Base-by-base conservation (phyloP, 23 tunicate genomes). In the Trididemnum nubilum region DNA sequence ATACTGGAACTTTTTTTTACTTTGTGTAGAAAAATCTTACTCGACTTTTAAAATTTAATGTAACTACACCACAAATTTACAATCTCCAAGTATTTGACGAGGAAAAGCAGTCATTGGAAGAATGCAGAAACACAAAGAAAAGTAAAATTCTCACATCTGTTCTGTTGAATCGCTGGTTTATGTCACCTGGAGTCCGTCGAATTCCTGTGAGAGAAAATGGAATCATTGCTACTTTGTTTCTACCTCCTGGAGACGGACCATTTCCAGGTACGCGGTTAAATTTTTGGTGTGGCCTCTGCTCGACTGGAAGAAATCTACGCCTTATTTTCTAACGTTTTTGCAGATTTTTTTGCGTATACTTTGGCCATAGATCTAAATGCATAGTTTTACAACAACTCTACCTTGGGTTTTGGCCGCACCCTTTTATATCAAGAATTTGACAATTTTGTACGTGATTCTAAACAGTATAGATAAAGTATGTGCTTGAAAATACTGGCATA, bases 201-300 rank as follows among this genome's bases (percentile, higher is more conserved):
- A 51, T 71, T 51, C 76, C 34, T 0, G 52, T 82, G 24, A 50
- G 70, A 22, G 79, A 82, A 70, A 52, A 82, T 71, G 86, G 86
- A 4, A 22, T 82, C 25, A 34, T 71, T 44, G 86, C 69, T 21
- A 82, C 86, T 19, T 44, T 82, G 79, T 82, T 82, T 71, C 1
- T 82, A 32, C 86, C 86, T 1, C 59, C 57, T 18, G 86, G 79
- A 71, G 35, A 82, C 12, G 86, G 86, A 12, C 86, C 86, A 1
- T 82, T 82, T 82, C 86, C 86, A 82, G 86, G 86, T 82, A 71
- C 19, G 29, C 18, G 12, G 12, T 49, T 18, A 49, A n/a, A 49
- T 49, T 49, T 49, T 49, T 49, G 57, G 15, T 49, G 12, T 49
- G 57, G 57, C 57, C 12, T 9, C 15, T 49, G n/a, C n/a, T n/a